phyloP scores from a whole-genome alignment of 2,113 vertebrate genomes.

The Pteruthius melanotis region DNA sequence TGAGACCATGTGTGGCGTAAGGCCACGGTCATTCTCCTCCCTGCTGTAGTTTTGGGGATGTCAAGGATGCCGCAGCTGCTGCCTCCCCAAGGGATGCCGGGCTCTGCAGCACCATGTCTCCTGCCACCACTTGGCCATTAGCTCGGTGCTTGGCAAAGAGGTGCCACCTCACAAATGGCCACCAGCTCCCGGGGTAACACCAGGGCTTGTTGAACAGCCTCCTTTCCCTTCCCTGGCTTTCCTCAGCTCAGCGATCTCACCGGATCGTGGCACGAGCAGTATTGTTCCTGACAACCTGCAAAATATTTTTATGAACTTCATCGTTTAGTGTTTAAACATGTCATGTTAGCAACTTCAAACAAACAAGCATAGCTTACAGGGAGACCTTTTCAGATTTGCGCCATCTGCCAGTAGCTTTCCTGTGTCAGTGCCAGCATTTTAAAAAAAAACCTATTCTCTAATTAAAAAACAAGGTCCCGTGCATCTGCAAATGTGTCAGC shows the following conservation, averaged over 20 bases:
- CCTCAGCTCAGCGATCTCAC: neutral
- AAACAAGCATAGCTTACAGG: neutral
- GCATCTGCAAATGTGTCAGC: constrained; percentile 1
- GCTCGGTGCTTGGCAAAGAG: neutral
- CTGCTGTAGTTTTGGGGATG: neutral
- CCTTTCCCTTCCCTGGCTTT: neutral
- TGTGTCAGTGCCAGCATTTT: neutral
- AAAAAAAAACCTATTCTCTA: neutral
- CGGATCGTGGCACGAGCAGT: neutral
- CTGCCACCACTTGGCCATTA: neutral
- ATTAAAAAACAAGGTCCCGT: neutral
- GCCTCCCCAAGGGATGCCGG: fast-evolving
- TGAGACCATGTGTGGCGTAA: neutral
- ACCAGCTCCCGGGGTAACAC: neutral
- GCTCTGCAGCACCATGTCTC: neutral
- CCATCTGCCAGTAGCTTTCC: neutral
- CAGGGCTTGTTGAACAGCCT: neutral
- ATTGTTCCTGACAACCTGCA: neutral
- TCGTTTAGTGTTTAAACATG: neutral
- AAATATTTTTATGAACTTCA: constrained; percentile 1
- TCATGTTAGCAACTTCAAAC: neutral
- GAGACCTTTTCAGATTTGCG: neutral
- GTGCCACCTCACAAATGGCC: neutral
- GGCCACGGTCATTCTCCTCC: neutral
- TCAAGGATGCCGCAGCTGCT: neutral